A percentile compares a stretch with the other conserved stretches of the same genome.
These are phyloP conservation scores for Coelogynopora nodosa DNA, from an alignment of 2,888 invertebrate species.

Conservation along the genomic window DNA sequence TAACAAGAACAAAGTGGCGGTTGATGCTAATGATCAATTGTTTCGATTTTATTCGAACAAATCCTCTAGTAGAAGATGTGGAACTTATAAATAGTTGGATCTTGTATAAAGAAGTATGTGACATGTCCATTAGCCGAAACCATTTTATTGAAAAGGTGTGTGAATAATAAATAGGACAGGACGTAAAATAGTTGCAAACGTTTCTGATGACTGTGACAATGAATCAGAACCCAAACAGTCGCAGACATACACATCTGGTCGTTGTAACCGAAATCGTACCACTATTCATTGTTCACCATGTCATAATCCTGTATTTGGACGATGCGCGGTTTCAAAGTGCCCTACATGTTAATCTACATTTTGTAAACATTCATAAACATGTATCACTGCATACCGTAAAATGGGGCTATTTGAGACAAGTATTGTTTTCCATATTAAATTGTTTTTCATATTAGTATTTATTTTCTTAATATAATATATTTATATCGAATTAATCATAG, in stretches of 20 bases:
- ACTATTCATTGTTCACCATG: not conserved
- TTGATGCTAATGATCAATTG: constrained; percentile 8
- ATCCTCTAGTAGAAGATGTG: not conserved
- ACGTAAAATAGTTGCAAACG: not conserved
- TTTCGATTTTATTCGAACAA: not conserved
- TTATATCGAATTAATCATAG: too few species aligned
- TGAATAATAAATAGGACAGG: not conserved
- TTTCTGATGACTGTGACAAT: not conserved
- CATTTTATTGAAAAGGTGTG: not conserved
- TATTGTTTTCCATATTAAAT: too few species aligned
- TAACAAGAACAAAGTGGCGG: constrained; percentile 14
- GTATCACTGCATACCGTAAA: too few species aligned
- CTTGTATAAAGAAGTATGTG: not conserved
- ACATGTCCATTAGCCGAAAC: not conserved
- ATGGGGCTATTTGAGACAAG: too few species aligned
- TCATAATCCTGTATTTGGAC: not conserved
- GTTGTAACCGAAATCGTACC: not conserved
- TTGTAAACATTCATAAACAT: too few species aligned
- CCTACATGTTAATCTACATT: not conserved
- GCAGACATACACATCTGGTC: not conserved
- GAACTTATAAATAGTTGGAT: not conserved
- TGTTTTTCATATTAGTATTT: too few species aligned
- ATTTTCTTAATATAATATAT: too few species aligned
- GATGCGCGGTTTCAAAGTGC: not conserved
- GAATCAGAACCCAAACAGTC: not conserved